These are phyloP conservation scores for Amphipoea lucens DNA, from an alignment of 2,888 invertebrate genomes.

Conservation along the genomic window DNA sequence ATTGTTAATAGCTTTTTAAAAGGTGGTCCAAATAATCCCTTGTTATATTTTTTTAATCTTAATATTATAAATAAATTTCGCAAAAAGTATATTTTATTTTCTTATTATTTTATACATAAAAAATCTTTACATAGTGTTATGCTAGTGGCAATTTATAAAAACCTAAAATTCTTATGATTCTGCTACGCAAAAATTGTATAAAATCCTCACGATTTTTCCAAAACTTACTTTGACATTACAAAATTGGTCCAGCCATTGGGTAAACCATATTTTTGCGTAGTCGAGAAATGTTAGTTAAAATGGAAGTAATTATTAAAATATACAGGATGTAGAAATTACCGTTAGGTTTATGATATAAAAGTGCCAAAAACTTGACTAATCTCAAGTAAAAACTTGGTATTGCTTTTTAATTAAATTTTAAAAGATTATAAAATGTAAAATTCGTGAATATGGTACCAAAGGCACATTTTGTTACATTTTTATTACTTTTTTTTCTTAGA, in stretches of 20 bases:
- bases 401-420: conserved; percentile 9
- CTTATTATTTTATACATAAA: conserved; percentile 54
- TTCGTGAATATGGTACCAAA: conserved; percentile 27
- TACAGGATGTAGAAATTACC: conserved; percentile 24
- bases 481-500: not conserved
- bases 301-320: conserved; percentile 5
- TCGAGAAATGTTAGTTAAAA: conserved; percentile 2
- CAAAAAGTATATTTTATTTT: conserved; percentile 38
- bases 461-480: conserved; percentile 20
- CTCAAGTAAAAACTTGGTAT: conserved; percentile 8
- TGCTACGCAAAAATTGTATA: conserved; percentile 25
- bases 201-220: not conserved
- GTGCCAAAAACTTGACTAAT: conserved; percentile 14
- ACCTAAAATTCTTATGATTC: conserved; percentile 25
- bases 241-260: conserved; percentile 49
- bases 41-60: conserved; percentile 8
- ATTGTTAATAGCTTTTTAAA: conserved; percentile 9
- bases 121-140: conserved; percentile 54
- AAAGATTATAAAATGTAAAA: conserved; percentile 12
- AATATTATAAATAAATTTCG: conserved; percentile 43
- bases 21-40: conserved; percentile 4
- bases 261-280: conserved; percentile 6
- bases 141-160: conserved; percentile 71
- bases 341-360: conserved; percentile 7
- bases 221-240: not conserved